Evolutionary conservation across 1,140 invertebrate species (phyloP).

Genomic region (Brachionus manjavacas): DNA sequence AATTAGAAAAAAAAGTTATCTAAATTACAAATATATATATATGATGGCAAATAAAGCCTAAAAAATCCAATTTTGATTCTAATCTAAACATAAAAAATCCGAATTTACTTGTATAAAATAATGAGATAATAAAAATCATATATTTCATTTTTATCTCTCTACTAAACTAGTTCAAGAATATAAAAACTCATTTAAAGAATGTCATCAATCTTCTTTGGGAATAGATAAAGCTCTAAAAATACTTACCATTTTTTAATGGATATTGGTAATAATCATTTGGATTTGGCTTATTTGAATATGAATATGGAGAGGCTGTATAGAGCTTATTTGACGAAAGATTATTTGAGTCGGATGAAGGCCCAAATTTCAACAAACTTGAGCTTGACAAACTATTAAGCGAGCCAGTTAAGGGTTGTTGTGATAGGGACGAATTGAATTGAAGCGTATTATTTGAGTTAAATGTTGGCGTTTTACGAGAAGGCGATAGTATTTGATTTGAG

Average conservation of each 20-base stretch:
- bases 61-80: neutral
- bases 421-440: neutral
- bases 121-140: neutral
- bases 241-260: neutral
- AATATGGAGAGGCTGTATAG: neutral
- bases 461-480: neutral
- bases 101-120: neutral
- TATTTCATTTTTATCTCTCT: neutral
- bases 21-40: neutral
- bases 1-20: constrained; percentile 5
- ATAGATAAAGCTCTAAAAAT: neutral
- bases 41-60: neutral
- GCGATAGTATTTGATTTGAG: neutral
- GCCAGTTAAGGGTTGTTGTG: neutral
- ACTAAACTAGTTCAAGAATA: neutral
- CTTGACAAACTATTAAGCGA: neutral
- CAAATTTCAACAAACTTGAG: neutral
- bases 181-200: neutral
- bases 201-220: neutral
- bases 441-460: neutral
- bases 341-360: neutral
- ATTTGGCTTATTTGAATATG: neutral
- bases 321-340: neutral
- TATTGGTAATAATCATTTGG: neutral
- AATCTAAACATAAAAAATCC: neutral